phyloP scores from a whole-genome alignment of 2,888 invertebrate species.

The Galerucella calmariensis region DNA sequence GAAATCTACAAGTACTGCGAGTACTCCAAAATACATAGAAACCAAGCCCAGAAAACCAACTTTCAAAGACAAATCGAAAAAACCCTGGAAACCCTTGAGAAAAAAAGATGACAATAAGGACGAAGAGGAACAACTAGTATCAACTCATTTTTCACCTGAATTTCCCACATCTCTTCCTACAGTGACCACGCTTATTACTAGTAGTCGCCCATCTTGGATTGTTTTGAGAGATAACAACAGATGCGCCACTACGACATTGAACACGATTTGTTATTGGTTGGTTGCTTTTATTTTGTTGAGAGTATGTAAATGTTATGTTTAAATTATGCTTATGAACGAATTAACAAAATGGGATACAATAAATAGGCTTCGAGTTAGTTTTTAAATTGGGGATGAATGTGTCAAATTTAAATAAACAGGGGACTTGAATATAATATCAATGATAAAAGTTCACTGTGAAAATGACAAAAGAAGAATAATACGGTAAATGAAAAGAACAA shows the following conservation, averaged over 20 bases:
- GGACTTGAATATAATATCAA: too few species aligned
- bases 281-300: conserved; percentile 44
- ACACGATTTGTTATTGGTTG: conserved; percentile 47
- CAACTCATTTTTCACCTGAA: conserved; percentile 57
- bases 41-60: conserved; percentile 61
- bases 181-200: conserved; percentile 55
- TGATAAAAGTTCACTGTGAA: too few species aligned
- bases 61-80: conserved; percentile 62
- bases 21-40: conserved; percentile 60
- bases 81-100: conserved; percentile 56
- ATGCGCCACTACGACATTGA: conserved; percentile 44
- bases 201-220: conserved; percentile 60
- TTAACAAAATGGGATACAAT: conserved; percentile 48
- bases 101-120: conserved; percentile 56
- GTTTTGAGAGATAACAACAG: conserved; percentile 51
- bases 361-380: conserved; percentile 41
- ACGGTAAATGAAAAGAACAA: too few species aligned
- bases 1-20: conserved; percentile 62
- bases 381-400: conserved; percentile 3
- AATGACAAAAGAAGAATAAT: too few species aligned
- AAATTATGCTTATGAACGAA: conserved; percentile 25
- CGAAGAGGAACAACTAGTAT: conserved; percentile 57
- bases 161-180: conserved; percentile 47
- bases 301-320: conserved; percentile 26
- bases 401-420: conserved; percentile 30